Evolutionary conservation across 1,140 invertebrate species (phyloP), one percentile per base, ranked within the genome.

Genomic region (Antheraea pernyi): DNA sequence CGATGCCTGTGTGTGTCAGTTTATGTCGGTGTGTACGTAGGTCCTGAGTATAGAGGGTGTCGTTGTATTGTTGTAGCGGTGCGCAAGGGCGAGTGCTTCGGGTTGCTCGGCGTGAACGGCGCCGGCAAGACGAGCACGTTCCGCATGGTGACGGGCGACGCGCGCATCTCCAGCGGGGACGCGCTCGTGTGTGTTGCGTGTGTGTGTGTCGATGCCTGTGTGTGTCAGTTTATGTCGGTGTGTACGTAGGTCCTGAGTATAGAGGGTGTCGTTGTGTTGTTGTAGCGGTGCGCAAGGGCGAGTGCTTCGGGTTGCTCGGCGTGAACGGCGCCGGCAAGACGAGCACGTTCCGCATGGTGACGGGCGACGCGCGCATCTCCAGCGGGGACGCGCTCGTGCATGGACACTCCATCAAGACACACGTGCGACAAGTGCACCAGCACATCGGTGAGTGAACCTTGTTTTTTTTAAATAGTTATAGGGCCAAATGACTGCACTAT

Each of bases 221-320:
- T n/a, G n/a, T n/a, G n/a, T n/a, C n/a, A n/a, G n/a, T n/a, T n/a
- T 10, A 13, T 10, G 11, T 13, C 11, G 62, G 37, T 2, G 7
- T 39, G 62, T 64, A 18, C 8, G 22, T n/a, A n/a, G n/a, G n/a
- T n/a, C n/a, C n/a, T 8, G 62, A 16, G 9, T 37, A 30, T 39
- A 37, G 22, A 62, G 13, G 6, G 19, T 16, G 62, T 22, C n/a
- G n/a, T n/a, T n/a, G n/a, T n/a, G n/a, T n/a, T 42, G 18, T 16
- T 11, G 13, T 65, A 93, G 91, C 80, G 67, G 86, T 92, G 16
- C 79, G 81, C 59, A 79, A 84, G 13, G 83, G 79, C 37, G 90
- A 98, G 91, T 98, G 97, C 83, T 99, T 99, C 88, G 98, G 98
- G 1, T 89, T 99, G 46, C 92, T 99, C 36, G 98, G 98, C 10